These are phyloP conservation scores for Eristalinus aeneus DNA, from an alignment of 2,888 invertebrate species.

Conservation along the genomic window DNA sequence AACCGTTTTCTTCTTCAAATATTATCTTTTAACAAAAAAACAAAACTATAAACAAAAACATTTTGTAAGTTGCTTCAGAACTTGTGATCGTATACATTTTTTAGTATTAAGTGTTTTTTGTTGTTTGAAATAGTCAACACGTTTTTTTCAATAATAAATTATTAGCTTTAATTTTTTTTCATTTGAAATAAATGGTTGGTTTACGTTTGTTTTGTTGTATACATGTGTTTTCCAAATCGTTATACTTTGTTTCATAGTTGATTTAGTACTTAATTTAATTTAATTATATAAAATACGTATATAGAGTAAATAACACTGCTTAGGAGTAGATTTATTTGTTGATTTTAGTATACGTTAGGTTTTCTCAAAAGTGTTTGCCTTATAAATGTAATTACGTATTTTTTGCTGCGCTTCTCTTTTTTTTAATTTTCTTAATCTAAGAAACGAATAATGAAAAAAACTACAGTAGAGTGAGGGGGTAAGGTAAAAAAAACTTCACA, in stretches of 20 bases:
- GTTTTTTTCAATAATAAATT: slow-evolving; percentile 39
- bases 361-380: slow-evolving; percentile 61
- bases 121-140: background rate
- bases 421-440: slow-evolving; percentile 34
- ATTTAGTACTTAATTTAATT: slow-evolving; percentile 63
- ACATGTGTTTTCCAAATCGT: slow-evolving; percentile 64
- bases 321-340: slow-evolving; percentile 57
- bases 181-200: slow-evolving; percentile 44
- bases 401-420: slow-evolving; percentile 57
- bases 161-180: slow-evolving; percentile 16
- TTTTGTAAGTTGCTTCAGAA: slow-evolving; percentile 65
- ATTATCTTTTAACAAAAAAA: slow-evolving; percentile 19
- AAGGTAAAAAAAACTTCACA: slow-evolving; percentile 35
- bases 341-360: slow-evolving; percentile 61
- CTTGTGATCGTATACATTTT: slow-evolving; percentile 64
- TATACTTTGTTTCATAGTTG: slow-evolving; percentile 68
- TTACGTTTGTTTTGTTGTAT: slow-evolving; percentile 53
- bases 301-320: slow-evolving; percentile 67
- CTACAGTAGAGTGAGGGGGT: background rate
- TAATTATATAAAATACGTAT: slow-evolving; percentile 71
- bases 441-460: background rate
- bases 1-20: slow-evolving; percentile 5
- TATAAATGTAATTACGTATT: slow-evolving; percentile 70
- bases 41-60: slow-evolving; percentile 53
- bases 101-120: slow-evolving; percentile 49